Percentiles rank a stretch among this genome's conserved stretches.
Evolutionary conservation across 1,140 invertebrate species (phyloP).

Genomic region (Drosophila carrolli): DNA sequence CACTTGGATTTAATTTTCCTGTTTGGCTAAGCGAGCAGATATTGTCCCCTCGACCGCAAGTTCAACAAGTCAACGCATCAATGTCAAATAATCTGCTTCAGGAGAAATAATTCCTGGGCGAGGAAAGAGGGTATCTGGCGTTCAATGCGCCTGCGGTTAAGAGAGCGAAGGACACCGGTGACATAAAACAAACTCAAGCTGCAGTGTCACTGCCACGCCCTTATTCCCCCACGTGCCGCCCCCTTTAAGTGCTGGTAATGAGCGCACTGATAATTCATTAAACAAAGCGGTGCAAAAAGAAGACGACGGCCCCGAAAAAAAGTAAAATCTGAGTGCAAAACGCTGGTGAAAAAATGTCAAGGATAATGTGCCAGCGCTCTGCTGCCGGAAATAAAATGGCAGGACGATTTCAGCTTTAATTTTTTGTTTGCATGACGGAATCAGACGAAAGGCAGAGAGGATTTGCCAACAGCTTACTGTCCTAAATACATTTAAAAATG

Average conservation of each 20-base stretch:
- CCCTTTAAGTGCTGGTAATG: constrained; percentile 58
- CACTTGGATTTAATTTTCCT: constrained; percentile 36
- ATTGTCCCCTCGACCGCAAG: constrained; percentile 18
- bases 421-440: background rate
- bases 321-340: constrained; percentile 43
- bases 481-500: constrained; percentile 10
- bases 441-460: background rate
- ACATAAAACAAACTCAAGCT: constrained; percentile 47
- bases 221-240: constrained; percentile 1
- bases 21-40: constrained; percentile 30
- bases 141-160: constrained; percentile 43
- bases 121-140: background rate
- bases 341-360: constrained; percentile 67
- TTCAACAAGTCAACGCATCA: constrained; percentile 62
- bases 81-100: constrained; percentile 40
- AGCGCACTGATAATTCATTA: constrained; percentile 69
- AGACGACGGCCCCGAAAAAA: constrained; percentile 7
- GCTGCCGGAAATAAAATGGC: constrained; percentile 43
- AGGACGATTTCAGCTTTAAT: constrained; percentile 22
- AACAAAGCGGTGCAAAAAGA: constrained; percentile 47
- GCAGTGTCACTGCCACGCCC: constrained; percentile 54
- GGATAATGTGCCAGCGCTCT: constrained; percentile 48
- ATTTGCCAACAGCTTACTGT: background rate
- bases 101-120: constrained; percentile 3
- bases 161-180: constrained; percentile 43